Evolutionary conservation across 2,797 vertebrate genomes (phyloP).

Genomic region (Hydrophis major): DNA sequence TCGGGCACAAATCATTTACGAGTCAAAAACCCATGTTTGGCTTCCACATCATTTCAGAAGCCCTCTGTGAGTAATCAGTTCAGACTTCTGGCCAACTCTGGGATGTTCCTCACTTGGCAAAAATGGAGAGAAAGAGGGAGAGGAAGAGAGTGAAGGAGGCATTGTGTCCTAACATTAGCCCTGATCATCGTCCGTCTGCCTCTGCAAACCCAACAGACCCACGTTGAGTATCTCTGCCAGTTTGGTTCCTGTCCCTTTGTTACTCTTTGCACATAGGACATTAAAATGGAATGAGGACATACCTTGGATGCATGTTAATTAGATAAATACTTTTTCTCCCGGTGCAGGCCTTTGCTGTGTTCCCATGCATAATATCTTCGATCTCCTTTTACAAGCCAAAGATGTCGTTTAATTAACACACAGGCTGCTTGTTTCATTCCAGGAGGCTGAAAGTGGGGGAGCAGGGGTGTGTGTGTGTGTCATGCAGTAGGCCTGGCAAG

Average conservation of each 20-base stretch:
- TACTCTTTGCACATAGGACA: neutral
- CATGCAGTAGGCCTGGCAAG: neutral
- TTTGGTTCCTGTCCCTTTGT: neutral
- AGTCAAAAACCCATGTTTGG: neutral
- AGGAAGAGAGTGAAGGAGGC: neutral
- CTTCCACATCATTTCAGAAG: neutral
- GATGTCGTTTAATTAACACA: conserved; percentile 35
- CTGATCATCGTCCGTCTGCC: neutral
- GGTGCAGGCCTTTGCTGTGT: neutral
- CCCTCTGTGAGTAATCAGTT: neutral
- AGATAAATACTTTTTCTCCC: conserved; percentile 14
- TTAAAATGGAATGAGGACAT: conserved; percentile 33
- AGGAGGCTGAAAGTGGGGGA: neutral
- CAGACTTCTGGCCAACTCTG: neutral
- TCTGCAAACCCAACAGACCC: neutral
- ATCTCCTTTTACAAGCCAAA: conserved; percentile 33
- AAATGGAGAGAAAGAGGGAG: neutral
- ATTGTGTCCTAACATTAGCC: neutral
- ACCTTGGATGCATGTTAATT: conserved; percentile 33
- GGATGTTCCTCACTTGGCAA: neutral
- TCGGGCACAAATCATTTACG: neutral
- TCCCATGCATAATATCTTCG: conserved; percentile 33
- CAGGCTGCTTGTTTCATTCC: neutral
- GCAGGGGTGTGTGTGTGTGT: neutral
- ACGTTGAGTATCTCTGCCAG: neutral